Conservation (phyloP, 2,797 vertebrate genomes). For the Otolemur crassicaudatus region DNA sequence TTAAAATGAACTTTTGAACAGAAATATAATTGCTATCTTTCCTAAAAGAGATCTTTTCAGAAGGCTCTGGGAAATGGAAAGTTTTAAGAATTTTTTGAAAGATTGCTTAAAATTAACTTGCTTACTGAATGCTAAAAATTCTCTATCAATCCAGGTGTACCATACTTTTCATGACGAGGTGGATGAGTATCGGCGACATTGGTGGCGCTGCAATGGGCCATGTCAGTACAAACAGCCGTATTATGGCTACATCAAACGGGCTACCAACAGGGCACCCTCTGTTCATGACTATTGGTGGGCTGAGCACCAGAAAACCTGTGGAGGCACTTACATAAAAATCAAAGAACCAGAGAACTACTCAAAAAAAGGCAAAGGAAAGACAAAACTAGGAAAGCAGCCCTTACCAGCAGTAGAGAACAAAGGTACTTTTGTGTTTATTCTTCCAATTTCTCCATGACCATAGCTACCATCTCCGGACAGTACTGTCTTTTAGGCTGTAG, state of each 20-base stretch:
- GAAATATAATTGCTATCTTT: constrained; percentile 27
- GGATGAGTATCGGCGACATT: constrained; percentile 95
- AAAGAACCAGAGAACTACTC: constrained; percentile 95
- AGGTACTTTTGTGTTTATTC: constrained; percentile 3
- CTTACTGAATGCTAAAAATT: neutral
- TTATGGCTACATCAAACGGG: constrained; percentile 95
- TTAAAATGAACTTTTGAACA: constrained; percentile 30
- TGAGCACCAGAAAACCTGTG: constrained; percentile 93
- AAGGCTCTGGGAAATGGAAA: constrained; percentile 13
- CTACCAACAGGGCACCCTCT: constrained; percentile 96
- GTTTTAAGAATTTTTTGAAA: neutral
- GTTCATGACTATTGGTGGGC: constrained; percentile 95
- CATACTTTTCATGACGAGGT: constrained; percentile 96
- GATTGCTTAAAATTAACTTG: neutral
- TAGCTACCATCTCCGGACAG: neutral
- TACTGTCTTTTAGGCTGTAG: neutral
- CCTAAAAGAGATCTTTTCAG: neutral
- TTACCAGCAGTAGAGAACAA: neutral
- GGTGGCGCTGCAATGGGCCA: constrained; percentile 96
- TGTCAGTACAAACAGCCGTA: constrained; percentile 93
- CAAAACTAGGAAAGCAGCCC: constrained; percentile 35
- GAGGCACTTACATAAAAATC: constrained; percentile 94
- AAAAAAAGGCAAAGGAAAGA: constrained; percentile 88
- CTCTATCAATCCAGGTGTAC: constrained; percentile 89
- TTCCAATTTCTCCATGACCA: accelerated